Evolutionary conservation across 2,797 vertebrate species (phyloP).

Genomic region (Galagoides demidoff): DNA sequence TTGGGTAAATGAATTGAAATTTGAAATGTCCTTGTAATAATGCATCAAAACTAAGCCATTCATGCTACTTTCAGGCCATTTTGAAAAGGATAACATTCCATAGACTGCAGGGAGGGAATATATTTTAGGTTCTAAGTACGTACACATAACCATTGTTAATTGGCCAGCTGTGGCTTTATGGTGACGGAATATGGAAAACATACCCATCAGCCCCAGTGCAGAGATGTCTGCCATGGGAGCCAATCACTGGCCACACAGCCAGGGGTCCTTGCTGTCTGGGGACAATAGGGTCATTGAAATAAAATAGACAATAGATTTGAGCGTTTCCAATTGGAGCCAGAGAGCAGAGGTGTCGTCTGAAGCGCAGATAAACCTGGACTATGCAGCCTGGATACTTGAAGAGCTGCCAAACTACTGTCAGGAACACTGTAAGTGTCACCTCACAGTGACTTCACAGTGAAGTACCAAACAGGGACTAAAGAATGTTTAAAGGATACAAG

Average conservation of each 20-base stretch:
- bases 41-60: neutral
- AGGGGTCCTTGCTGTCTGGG: neutral
- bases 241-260: neutral
- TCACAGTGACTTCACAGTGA: constrained; percentile 43
- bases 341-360: constrained; percentile 47
- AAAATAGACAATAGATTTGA: constrained; percentile 35
- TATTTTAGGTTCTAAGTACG: neutral
- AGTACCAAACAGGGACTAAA: neutral
- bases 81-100: neutral
- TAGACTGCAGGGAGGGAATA: neutral
- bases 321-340: constrained; percentile 58
- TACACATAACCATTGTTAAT: neutral
- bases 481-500: constrained; percentile 20
- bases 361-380: constrained; percentile 21
- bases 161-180: neutral
- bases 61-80: neutral
- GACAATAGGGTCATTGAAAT: neutral
- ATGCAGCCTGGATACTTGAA: neutral
- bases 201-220: neutral
- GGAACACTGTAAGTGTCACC: neutral
- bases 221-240: neutral
- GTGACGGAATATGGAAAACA: neutral
- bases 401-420: neutral
- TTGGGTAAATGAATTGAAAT: neutral
- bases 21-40: neutral